phyloP scores from a whole-genome alignment of 2,113 vertebrate genomes.

The Centropus unirufus region DNA sequence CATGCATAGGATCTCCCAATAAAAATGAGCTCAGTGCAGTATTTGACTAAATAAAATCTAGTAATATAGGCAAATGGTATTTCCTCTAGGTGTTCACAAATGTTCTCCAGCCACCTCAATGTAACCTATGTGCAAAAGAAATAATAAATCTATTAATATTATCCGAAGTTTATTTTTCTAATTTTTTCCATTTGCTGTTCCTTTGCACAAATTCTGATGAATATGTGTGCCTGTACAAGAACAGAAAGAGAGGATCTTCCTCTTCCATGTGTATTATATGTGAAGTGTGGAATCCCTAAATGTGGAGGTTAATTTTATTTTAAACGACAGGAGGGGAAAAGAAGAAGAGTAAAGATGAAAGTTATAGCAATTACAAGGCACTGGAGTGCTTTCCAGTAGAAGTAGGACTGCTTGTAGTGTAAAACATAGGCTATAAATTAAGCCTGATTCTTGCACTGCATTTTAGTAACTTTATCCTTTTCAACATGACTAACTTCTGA shows the following conservation, averaged over 20 bases:
- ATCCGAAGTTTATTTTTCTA: neutral
- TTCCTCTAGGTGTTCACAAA: neutral
- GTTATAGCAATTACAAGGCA: neutral
- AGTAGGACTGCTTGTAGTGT: neutral
- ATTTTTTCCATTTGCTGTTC: neutral
- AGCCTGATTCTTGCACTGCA: neutral
- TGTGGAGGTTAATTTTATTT: neutral
- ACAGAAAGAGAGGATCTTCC: neutral
- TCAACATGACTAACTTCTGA: neutral
- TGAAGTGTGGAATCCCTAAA: neutral
- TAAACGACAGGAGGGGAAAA: neutral
- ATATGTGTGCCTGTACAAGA: neutral
- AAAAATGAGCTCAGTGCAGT: neutral
- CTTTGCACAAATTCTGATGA: neutral
- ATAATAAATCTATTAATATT: neutral
- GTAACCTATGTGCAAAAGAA: neutral
- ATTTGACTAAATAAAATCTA: neutral
- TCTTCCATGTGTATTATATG: neutral
- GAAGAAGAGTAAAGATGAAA: neutral
- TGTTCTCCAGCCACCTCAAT: neutral
- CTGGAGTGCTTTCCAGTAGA: neutral
- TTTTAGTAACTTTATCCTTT: neutral
- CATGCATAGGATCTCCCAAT: neutral
- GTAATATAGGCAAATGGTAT: neutral
- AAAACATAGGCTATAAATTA: neutral